Evolutionary conservation across 2,113 vertebrate genomes (phyloP).

Genomic region (Cariama cristata): DNA sequence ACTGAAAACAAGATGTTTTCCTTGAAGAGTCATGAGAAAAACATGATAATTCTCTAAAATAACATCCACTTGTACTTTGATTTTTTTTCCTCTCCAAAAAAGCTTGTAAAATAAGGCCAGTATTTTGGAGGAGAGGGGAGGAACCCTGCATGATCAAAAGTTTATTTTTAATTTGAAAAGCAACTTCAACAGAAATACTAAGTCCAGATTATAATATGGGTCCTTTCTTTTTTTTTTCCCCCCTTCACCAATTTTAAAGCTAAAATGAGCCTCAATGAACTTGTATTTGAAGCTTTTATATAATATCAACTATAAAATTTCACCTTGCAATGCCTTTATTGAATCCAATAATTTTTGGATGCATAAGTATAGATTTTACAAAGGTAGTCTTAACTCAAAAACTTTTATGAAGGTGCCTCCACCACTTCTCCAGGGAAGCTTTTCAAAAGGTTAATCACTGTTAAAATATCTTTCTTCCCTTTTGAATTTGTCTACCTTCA

Average conservation of each 20-base stretch:
- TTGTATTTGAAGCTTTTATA: conserved; percentile 7
- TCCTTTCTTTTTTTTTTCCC: not conserved
- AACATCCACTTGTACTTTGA: not conserved
- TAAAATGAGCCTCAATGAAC: conserved; percentile 21
- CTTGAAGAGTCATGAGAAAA: not conserved
- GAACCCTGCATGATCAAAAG: not conserved
- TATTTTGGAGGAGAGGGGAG: not conserved
- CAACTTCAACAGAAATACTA: not conserved
- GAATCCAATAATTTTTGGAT: conserved; percentile 41
- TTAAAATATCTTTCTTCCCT: conserved; percentile 3
- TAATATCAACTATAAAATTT: conserved; percentile 50
- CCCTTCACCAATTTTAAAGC: not conserved
- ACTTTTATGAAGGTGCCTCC: conserved; percentile 3
- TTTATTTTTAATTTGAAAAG: not conserved
- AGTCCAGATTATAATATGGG: not conserved
- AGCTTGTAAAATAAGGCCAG: not conserved
- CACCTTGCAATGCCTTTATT: conserved; percentile 41
- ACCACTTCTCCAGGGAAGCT: conserved; percentile 13
- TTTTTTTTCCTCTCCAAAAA: not conserved
- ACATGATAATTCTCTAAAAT: not conserved
- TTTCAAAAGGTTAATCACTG: conserved; percentile 42
- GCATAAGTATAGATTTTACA: conserved; percentile 32
- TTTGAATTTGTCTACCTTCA: conserved; percentile 1
- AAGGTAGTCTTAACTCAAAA: conserved; percentile 22
- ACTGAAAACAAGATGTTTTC: not conserved